phyloP scores from a whole-genome alignment of 2,113 vertebrate genomes.

The Pedetes capensis region DNA sequence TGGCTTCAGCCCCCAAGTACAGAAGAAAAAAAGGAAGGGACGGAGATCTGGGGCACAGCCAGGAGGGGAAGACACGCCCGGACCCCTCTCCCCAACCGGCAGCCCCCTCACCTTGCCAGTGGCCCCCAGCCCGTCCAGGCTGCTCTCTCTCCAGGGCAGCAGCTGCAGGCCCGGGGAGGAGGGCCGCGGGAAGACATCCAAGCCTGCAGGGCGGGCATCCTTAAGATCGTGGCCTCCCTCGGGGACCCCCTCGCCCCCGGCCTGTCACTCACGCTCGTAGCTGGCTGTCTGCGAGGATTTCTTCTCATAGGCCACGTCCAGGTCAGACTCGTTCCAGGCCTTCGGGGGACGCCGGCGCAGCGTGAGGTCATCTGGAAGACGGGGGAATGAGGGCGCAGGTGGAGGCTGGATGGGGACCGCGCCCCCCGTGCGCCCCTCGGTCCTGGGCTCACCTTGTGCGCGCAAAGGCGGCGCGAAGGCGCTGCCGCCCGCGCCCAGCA shows the following conservation, averaged over 20 bases:
- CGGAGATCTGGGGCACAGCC: background rate
- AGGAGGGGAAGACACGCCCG: background rate
- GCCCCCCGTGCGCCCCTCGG: background rate
- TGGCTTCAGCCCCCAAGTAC: too few species aligned
- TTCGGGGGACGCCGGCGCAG: slow-evolving; percentile 80
- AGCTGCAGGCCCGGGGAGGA: slow-evolving; percentile 77
- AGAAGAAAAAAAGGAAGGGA: background rate
- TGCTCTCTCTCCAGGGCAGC: slow-evolving; percentile 90
- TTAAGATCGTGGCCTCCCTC: background rate
- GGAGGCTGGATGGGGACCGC: fast-evolving
- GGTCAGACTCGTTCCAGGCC: slow-evolving; percentile 92
- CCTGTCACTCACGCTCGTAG: slow-evolving; percentile 85
- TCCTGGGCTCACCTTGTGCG: slow-evolving; percentile 66
- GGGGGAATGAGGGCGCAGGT: fast-evolving
- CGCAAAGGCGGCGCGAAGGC: slow-evolving; percentile 66
- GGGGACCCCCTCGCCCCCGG: fast-evolving
- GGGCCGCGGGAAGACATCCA: slow-evolving; percentile 78
- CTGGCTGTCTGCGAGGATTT: slow-evolving; percentile 82
- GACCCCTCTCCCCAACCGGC: background rate
- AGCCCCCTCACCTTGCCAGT: slow-evolving; percentile 82
- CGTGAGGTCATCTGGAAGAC: slow-evolving; percentile 83
- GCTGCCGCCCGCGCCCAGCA: slow-evolving; percentile 59
- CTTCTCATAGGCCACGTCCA: slow-evolving; percentile 88
- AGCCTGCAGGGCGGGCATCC: slow-evolving; percentile 73
- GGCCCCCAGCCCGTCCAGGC: slow-evolving; percentile 85